Conservation (phyloP, 2,888 invertebrate genomes). For the Campoplex capitator region DNA sequence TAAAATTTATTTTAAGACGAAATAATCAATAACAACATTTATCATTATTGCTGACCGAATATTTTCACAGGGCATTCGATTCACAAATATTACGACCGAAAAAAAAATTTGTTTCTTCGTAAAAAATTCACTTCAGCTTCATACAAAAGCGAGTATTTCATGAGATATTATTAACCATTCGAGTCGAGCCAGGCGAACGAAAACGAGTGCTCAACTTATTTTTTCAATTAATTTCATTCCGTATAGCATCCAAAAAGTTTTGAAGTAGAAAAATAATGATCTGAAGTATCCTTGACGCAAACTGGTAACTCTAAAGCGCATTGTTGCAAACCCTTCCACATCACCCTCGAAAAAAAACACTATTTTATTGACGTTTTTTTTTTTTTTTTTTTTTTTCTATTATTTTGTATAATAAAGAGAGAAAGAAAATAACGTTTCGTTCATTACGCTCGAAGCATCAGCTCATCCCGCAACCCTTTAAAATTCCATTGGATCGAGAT, state of each 20-base stretch:
- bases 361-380: slow-evolving; percentile 13
- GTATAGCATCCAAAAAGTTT: background rate
- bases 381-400: background rate
- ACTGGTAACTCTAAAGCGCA: slow-evolving; percentile 27
- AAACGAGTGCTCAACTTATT: slow-evolving; percentile 1
- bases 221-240: slow-evolving; percentile 8
- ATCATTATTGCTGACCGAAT: background rate
- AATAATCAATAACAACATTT: background rate
- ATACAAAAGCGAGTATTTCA: background rate
- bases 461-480: slow-evolving; percentile 52
- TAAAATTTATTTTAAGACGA: slow-evolving; percentile 60
- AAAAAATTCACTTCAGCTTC: no score
- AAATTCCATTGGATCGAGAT: background rate
- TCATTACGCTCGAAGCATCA: slow-evolving; percentile 44
- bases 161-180: slow-evolving; percentile 4
- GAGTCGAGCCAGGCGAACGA: background rate
- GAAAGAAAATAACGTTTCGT: slow-evolving; percentile 21
- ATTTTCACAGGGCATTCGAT: background rate
- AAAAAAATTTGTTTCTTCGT: no score
- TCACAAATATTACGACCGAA: no score
- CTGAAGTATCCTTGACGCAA: slow-evolving; percentile 31
- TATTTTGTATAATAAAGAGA: slow-evolving; percentile 28
- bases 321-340: slow-evolving; percentile 38
- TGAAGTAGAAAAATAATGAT: slow-evolving; percentile 15
- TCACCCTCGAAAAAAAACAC: slow-evolving; percentile 24